A percentile compares a stretch with the other conserved stretches of the same genome.
phyloP scores from a whole-genome alignment of 2,113 vertebrate species.

The Heterochromis multidens region DNA sequence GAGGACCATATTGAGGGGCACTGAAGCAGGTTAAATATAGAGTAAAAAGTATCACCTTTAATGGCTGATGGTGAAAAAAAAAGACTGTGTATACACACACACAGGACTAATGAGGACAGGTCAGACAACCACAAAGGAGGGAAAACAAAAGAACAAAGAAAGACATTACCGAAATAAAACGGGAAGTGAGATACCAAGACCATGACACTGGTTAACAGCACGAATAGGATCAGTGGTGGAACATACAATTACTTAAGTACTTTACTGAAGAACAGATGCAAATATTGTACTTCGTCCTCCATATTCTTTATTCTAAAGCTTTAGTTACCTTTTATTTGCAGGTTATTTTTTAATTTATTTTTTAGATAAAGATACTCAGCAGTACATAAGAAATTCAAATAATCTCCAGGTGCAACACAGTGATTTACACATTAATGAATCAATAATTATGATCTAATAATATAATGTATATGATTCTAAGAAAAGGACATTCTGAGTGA shows the following conservation, averaged over 20 bases:
- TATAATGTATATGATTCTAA: not conserved
- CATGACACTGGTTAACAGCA: not conserved
- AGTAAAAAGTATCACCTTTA: not conserved
- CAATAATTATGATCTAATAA: not conserved
- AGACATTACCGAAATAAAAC: not conserved
- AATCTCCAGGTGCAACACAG: not conserved
- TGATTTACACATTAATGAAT: not conserved
- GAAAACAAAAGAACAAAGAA: not conserved
- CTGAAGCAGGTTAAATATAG: not conserved
- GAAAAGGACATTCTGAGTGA: fast-evolving
- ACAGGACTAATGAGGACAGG: not conserved
- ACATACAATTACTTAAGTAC: no score
- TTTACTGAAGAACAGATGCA: no score
- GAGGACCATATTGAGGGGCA: not conserved
- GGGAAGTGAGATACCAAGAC: not conserved
- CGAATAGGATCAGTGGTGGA: no score
- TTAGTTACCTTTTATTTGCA: not conserved
- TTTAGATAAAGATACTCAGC: not conserved
- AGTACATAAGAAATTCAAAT: not conserved
- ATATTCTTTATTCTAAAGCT: no score
- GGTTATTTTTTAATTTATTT: not conserved
- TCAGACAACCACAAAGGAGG: not conserved
- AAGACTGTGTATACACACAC: no score
- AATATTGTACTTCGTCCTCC: no score
- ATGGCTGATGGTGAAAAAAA: not conserved